Conservation (phyloP, 2,797 vertebrate genomes). For the Anabas testudineus region DNA sequence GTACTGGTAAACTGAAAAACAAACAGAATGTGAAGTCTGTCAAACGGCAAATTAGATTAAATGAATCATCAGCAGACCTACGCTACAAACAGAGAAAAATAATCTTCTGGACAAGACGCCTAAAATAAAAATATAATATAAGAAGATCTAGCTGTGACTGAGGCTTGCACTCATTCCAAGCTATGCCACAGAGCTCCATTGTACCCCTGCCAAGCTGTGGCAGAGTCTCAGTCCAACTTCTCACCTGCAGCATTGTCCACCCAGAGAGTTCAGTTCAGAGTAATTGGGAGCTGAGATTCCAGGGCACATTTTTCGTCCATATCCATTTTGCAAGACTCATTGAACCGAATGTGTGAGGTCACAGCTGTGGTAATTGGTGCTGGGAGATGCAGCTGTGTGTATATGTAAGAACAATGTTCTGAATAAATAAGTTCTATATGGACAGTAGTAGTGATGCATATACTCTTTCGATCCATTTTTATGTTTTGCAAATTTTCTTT, state of each 20-base stretch:
- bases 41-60: no score
- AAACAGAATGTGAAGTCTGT: no score
- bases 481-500: background rate
- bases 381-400: conserved; percentile 76
- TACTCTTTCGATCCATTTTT: background rate
- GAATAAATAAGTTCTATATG: conserved; percentile 8
- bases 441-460: conserved; percentile 8
- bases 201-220: conserved; percentile 69
- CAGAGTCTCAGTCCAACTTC: conserved; percentile 73
- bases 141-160: conserved; percentile 18
- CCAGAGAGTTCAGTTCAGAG: conserved; percentile 52
- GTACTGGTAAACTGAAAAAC: no score
- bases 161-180: conserved; percentile 41
- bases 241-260: conserved; percentile 82
- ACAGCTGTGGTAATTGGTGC: conserved; percentile 75
- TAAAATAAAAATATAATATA: conserved; percentile 5
- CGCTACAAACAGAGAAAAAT: background rate
- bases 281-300: conserved; percentile 82
- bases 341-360: conserved; percentile 83
- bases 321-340: conserved; percentile 67
- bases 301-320: conserved; percentile 74
- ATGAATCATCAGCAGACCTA: no score
- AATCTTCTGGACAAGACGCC: background rate
- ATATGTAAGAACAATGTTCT: conserved; percentile 36
- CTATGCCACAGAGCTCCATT: conserved; percentile 70